Evolutionary conservation across 2,797 vertebrate species (phyloP).

Genomic region (Rhinella marina): DNA sequence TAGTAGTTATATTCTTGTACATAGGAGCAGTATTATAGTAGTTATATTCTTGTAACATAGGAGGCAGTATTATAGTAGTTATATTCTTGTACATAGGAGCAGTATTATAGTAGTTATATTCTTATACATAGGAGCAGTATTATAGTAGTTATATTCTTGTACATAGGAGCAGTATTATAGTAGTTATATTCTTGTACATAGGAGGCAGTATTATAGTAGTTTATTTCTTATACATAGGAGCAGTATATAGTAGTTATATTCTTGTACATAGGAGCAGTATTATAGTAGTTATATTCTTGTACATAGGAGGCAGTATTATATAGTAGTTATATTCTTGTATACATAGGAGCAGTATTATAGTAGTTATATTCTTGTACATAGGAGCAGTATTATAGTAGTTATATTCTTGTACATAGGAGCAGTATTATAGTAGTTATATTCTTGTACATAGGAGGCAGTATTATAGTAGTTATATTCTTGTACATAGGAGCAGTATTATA

Average conservation of each 20-base stretch:
- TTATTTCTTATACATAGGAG: not conserved
- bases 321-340: too few relatives aligned
- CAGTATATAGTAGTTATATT: too few relatives aligned
- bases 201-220: not conserved
- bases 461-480: too few relatives aligned
- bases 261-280: too few relatives aligned
- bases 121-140: not conserved
- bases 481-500: not conserved
- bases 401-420: not conserved
- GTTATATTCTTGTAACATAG: not conserved
- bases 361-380: not conserved
- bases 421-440: not conserved
- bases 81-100: too few relatives aligned
- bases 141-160: not conserved
- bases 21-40: not conserved
- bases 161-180: not conserved
- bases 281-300: too few relatives aligned
- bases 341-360: not conserved
- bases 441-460: too few relatives aligned
- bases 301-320: too few relatives aligned
- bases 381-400: not conserved
- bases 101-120: too few relatives aligned
- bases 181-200: constrained; percentile 4
- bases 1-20: not conserved
- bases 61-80: constrained; percentile 1